A percentile compares a stretch with the other conserved stretches of the same genome.
Conservation (phyloP, 2,797 vertebrate genomes). For the Paedocypris micromegethes region DNA sequence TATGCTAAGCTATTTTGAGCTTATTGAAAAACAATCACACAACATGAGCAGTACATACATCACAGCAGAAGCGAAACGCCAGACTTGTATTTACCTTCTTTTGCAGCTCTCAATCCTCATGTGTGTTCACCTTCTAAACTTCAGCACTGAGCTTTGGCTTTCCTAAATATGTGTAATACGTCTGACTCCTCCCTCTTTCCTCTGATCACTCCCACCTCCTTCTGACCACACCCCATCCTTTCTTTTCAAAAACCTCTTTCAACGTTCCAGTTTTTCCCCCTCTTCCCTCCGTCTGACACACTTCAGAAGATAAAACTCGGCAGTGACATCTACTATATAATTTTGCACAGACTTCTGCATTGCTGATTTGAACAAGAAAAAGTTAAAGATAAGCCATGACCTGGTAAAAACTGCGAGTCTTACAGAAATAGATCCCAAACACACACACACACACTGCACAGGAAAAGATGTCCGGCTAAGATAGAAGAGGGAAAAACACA, state of each 20-base stretch:
- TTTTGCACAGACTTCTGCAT: neutral
- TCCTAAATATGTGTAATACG: neutral
- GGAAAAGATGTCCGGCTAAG: conserved; percentile 15
- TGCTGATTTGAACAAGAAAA: neutral
- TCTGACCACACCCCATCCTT: conserved; percentile 18
- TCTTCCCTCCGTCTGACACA: neutral
- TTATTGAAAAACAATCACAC: neutral
- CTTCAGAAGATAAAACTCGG: neutral
- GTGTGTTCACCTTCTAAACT: conserved; percentile 27
- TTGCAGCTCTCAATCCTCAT: conserved; percentile 23
- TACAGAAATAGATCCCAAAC: too few relatives aligned
- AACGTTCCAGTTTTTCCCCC: too few relatives aligned
- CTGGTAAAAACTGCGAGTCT: too few relatives aligned
- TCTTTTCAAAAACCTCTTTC: conserved; percentile 10
- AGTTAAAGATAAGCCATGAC: too few relatives aligned
- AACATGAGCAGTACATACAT: neutral
- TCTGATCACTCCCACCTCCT: conserved; percentile 19
- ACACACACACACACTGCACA: conserved; percentile 3
- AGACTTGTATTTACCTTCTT: conserved; percentile 24
- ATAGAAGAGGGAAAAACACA: conserved; percentile 3
- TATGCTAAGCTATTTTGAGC: too few relatives aligned
- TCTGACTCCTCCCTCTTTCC: conserved; percentile 29
- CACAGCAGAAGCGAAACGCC: neutral
- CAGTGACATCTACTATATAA: neutral
- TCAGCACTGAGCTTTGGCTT: conserved; percentile 7